Conservation (phyloP, 2,113 vertebrate genomes). For the Jacana jacana region DNA sequence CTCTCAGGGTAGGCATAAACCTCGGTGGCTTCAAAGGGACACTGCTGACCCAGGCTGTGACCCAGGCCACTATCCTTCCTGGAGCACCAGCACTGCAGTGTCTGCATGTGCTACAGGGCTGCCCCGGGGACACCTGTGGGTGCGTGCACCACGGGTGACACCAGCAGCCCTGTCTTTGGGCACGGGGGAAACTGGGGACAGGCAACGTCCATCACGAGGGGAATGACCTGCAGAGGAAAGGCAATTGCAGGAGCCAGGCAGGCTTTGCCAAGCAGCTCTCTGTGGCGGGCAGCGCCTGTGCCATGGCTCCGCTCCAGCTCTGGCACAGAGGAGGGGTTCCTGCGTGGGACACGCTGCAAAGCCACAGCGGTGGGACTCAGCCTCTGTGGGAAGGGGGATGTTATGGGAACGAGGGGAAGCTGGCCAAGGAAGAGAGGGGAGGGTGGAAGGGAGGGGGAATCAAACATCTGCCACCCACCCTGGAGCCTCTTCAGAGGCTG, state of each 20-base stretch:
- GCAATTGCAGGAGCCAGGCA: rapidly evolving
- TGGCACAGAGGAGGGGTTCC: background rate
- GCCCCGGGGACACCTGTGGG: rapidly evolving
- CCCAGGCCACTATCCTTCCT: rapidly evolving
- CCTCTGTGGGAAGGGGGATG: background rate
- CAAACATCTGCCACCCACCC: slow-evolving; percentile 48
- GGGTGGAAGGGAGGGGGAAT: background rate
- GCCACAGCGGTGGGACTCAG: background rate
- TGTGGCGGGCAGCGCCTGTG: background rate
- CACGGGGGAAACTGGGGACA: rapidly evolving
- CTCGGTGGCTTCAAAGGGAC: slow-evolving; percentile 15
- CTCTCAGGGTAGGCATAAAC: background rate
- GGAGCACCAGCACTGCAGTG: rapidly evolving
- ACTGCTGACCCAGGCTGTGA: background rate
- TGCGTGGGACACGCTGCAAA: background rate
- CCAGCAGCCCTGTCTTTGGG: rapidly evolving
- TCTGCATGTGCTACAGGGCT: rapidly evolving
- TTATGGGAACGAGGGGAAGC: slow-evolving; percentile 12
- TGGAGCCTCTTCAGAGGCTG: slow-evolving; percentile 42
- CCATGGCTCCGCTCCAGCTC: background rate
- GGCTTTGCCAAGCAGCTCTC: background rate
- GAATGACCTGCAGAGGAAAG: background rate
- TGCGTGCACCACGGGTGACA: rapidly evolving
- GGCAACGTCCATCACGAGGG: rapidly evolving
- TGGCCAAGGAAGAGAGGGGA: slow-evolving; percentile 27